phyloP scores from a whole-genome alignment of 2,888 invertebrate species.

The Monoplex corrugatus region DNA sequence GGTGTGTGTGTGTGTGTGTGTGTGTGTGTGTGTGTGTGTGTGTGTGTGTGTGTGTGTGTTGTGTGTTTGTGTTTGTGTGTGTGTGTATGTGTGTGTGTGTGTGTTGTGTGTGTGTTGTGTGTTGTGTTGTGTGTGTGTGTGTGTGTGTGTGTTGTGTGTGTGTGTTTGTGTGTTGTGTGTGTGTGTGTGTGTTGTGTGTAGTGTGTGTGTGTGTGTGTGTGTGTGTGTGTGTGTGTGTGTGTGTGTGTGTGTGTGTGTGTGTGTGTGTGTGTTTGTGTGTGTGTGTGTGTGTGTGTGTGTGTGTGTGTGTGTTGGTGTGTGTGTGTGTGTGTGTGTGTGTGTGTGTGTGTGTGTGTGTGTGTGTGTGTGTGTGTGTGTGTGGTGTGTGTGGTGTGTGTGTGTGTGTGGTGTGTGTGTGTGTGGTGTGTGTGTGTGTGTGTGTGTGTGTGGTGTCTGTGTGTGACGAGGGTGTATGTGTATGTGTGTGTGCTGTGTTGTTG shows the following conservation, averaged over 20 bases:
- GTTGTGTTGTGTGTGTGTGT: neutral
- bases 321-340: neutral
- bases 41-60: neutral
- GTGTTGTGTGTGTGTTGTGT: neutral
- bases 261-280: neutral
- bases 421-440: too few species aligned
- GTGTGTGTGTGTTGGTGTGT: neutral
- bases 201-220: neutral
- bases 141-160: neutral
- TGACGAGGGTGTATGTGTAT: neutral
- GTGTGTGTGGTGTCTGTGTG: neutral
- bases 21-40: neutral
- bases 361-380: conserved; percentile 19
- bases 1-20: neutral
- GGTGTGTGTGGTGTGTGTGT: neutral
- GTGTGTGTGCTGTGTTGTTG: neutral
- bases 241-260: neutral
- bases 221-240: neutral
- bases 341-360: neutral
- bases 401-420: neutral
- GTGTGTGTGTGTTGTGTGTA: neutral
- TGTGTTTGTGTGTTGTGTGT: neutral
- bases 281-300: conserved; percentile 8
- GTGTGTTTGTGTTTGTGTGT: neutral
- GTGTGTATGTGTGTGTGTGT: neutral